Base-by-base conservation (phyloP, 2,797 vertebrate species). In the Smutsia temminckii region DNA sequence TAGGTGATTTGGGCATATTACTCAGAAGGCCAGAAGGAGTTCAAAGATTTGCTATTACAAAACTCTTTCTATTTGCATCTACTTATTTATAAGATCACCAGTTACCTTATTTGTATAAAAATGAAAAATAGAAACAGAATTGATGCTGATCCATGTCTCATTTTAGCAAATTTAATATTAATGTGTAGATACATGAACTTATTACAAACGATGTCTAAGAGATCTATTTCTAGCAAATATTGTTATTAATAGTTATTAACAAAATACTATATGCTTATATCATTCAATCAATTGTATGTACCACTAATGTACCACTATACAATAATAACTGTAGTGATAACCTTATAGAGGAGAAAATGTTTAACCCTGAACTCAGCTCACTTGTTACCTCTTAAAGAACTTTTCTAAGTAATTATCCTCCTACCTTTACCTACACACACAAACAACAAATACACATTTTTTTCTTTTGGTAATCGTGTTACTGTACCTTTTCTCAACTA, bases 121-220 rank as follows among this genome's bases (percentile, higher is more conserved):
- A 37, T 77, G 34, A 83, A 87, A 93, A 66, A 27, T 80, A 40
- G 64, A n/a, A 78, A 85, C 42, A 81, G 18, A 42, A 83, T 37
- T 69, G 27, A 69, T 55, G 46, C 42, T 87, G 16, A 61, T 23
- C 29, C 8, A 74, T 72, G 25, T 53, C 8, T 6, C 9, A 55
- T 84, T 83, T 68, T 91, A 88, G 57, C 8, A 69, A 79, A 68
- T 84, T 59, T 72, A 91, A 78, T 92, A 27, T 37, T 72, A 32
- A 51, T 46, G 12, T 78, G 8, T 34, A 86, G 27, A 75, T 61
- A 85, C 40, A 68, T 86, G 27, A 93, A 23, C 21, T 87, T 95
- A 87, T 42, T 87, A 16, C 61, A 86, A 74, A 53, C 37, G 80
- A 81, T 61, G 23, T 66, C n/a, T 77, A 57, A 32, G 78, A 83